These are phyloP conservation scores for Xiphophorus couchianus DNA, from an alignment of 2,113 vertebrate species.

Conservation along the genomic window DNA sequence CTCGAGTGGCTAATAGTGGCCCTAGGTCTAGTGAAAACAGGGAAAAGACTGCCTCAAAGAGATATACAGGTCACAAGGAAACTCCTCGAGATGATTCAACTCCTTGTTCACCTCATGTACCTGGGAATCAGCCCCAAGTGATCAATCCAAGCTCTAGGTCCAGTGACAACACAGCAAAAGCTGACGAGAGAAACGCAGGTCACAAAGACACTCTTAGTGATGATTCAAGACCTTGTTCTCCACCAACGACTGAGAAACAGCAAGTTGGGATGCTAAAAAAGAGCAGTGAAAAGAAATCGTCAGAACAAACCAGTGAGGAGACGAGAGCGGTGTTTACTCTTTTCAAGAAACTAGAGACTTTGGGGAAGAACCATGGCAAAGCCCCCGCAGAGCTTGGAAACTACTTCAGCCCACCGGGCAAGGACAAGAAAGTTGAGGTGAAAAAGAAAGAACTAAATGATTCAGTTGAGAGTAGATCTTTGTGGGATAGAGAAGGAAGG, in stretches of 20 bases:
- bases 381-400: constrained; percentile 85
- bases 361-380: constrained; percentile 82
- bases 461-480: constrained; percentile 31
- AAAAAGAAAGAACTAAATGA: constrained; percentile 25
- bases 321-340: constrained; percentile 85
- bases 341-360: constrained; percentile 87
- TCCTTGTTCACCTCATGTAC: constrained; percentile 42
- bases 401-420: constrained; percentile 84
- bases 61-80: constrained; percentile 11
- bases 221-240: constrained; percentile 35
- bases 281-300: constrained; percentile 48
- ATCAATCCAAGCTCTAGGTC: constrained; percentile 51
- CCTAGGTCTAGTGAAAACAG: constrained; percentile 15
- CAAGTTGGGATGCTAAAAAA: constrained; percentile 58
- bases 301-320: constrained; percentile 70
- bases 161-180: constrained; percentile 12
- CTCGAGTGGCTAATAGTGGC: constrained; percentile 60
- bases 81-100: constrained; percentile 19
- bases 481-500: constrained; percentile 43
- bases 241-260: constrained; percentile 31
- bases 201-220: constrained; percentile 18
- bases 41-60: constrained; percentile 3
- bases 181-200: constrained; percentile 1
- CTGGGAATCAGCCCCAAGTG: constrained; percentile 59
- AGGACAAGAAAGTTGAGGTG: constrained; percentile 69